These are phyloP conservation scores for Cynodonichthys magdalenae DNA, from an alignment of 2,797 vertebrate species.

Conservation along the genomic window DNA sequence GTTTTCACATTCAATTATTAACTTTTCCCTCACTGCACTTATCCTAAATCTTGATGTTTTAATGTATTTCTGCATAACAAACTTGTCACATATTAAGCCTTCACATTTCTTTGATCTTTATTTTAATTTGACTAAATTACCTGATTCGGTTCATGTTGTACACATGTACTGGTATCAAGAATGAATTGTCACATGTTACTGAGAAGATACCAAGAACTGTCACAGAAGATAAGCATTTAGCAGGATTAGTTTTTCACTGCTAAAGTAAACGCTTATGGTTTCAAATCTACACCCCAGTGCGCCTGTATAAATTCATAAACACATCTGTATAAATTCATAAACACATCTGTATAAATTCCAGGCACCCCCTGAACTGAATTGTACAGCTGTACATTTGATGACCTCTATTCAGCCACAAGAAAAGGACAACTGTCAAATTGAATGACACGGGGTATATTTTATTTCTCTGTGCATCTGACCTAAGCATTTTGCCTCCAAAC, in stretches of 20 bases:
- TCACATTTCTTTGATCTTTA: constrained; percentile 13
- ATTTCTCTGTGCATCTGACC: constrained; percentile 77
- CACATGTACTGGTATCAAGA: constrained; percentile 7
- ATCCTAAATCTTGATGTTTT: not conserved
- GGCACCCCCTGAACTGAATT: constrained; percentile 19
- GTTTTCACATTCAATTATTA: too few species aligned
- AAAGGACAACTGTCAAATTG: constrained; percentile 83
- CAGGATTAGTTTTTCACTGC: constrained; percentile 11
- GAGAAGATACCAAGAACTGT: constrained; percentile 18
- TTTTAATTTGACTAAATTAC: constrained; percentile 9
- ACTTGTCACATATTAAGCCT: not conserved
- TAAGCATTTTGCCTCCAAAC: constrained; percentile 78
- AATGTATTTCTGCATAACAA: not conserved
- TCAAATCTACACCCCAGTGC: constrained; percentile 31
- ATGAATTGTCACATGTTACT: constrained; percentile 14
- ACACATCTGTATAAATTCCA: constrained; percentile 38
- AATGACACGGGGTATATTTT: constrained; percentile 82
- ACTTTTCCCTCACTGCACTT: not conserved
- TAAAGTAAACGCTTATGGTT: constrained; percentile 19
- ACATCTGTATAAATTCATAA: constrained; percentile 43
- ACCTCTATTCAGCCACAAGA: constrained; percentile 70
- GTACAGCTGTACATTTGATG: constrained; percentile 45
- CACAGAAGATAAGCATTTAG: constrained; percentile 34
- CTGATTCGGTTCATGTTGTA: constrained; percentile 2
- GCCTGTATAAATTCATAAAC: constrained; percentile 38